Evolutionary conservation across 2,888 invertebrate genomes (phyloP), one percentile per base, ranked within the genome.

Genomic region (Lumbricus terrestris): DNA sequence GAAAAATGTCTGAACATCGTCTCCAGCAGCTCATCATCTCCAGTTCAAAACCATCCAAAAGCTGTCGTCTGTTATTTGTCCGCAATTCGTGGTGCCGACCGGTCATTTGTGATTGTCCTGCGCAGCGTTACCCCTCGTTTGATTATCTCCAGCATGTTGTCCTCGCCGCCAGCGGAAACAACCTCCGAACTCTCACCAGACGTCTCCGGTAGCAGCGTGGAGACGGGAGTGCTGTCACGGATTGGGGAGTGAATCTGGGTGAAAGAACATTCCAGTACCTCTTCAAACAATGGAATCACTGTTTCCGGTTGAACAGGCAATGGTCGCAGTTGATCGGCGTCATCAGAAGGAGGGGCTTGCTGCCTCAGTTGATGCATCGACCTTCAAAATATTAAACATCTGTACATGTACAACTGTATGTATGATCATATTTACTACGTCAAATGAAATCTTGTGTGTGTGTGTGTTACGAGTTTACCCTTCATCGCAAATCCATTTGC

Each of bases 291-390:
- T 20, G 85, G 85, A 85, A 85, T 85, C 20, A 85, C 85, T 85
- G 85, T 37, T 37, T 34, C 35, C 16, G 34, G 35, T 85, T 37
- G 85, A 85, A 37, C 85, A 37, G 20, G 35, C 35, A 85, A 34
- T 0, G 37, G 85, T 35, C 85, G 37, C 3, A 85, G 37, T 35
- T 37, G 35, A 37, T 85, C 85, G 20, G 85, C 0, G 23, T 85
- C 85, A 23, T 85, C 85, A 85, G 85, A 85, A 35, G 85, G 85
- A 35, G 85, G 85, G 15, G 85, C 85, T 37, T 85, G 85, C 85
- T 85, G 85, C 5, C 85, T 34, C 34, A 37, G 18, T 69, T 29
- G n/a, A 69, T 69, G 69, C 69, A 69, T 69, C 13, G 69, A 69
- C n/a, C 69, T 69, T 2, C 69, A 69, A 69, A 69, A 69, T 69